phyloP scores from a whole-genome alignment of 1,140 invertebrate species.

The Diachasmimorpha longicaudata region DNA sequence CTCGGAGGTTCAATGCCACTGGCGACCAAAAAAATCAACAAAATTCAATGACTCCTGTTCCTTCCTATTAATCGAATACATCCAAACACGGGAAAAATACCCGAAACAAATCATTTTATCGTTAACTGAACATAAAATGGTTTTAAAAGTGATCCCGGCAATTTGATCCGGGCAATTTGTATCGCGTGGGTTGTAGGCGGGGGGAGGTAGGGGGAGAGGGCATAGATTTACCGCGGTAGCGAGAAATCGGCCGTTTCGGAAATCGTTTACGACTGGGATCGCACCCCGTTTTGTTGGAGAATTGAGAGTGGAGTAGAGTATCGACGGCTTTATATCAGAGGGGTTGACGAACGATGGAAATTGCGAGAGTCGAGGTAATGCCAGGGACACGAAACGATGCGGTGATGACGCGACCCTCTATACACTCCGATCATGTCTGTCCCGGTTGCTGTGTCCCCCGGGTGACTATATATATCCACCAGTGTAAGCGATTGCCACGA shows the following conservation, averaged over 20 bases:
- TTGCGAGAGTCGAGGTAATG: constrained; percentile 2
- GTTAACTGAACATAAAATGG: constrained; percentile 22
- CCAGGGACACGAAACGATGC: constrained; percentile 11
- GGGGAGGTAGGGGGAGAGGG: no score
- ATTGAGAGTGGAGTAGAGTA: constrained; percentile 18
- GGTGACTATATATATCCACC: not conserved
- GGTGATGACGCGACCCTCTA: constrained; percentile 14
- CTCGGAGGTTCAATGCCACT: no score
- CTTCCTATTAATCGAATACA: not conserved
- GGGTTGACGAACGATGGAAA: constrained; percentile 20
- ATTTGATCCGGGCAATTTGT: constrained; percentile 29
- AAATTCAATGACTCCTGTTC: not conserved
- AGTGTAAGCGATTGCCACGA: not conserved
- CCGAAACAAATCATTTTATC: constrained; percentile 19
- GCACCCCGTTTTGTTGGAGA: constrained; percentile 15
- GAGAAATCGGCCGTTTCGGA: constrained; percentile 24
- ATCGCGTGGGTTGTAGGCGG: not conserved
- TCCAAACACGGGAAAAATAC: not conserved
- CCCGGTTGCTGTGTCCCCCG: constrained; percentile 5
- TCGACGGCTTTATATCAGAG: constrained; percentile 13
- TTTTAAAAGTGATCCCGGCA: constrained; percentile 24
- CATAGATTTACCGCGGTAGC: constrained; percentile 21
- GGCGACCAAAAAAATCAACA: not conserved
- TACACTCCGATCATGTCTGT: not conserved
- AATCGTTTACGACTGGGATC: constrained; percentile 30